Base-by-base conservation (phyloP, 1,140 invertebrate species). In the Drosophila bipectinata region DNA sequence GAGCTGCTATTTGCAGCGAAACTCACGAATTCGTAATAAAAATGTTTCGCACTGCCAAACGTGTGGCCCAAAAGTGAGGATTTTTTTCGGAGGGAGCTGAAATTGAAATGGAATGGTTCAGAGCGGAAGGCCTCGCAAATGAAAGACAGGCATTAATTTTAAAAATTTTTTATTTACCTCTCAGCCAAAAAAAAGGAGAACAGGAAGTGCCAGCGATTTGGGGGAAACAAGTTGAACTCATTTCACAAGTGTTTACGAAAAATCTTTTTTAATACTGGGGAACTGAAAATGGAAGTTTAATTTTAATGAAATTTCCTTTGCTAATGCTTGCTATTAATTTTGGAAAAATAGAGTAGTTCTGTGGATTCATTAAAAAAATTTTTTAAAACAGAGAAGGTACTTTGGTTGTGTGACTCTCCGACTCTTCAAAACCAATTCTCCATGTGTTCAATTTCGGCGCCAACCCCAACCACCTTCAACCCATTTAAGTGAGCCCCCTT, bases 1-100 rank as follows among this genome's bases (percentile, higher is more conserved):
- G 63, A 85, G 78, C 82, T 78, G 64, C 53, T 61, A 78, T 85
- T 78, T 81, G 51, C 57, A 58, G 66, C 69, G 54, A 78, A 85
- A 76, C 82, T 87, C 82, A 85, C 82, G 82, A 85, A 87, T 72
- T 81, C 64, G 82, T 85, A 78, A 85, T 85, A 85, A 85, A 85
- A 85, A 84, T 84, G 72, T 84, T 84, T 83, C 51, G 72, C 76
- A 72, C 61, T 79, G 66, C 37, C 71, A 67, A 83, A 87, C 82
- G 81, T 85, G 81, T 81, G 82, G 78, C 73, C 39, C 41, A 39
- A 69, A 69, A 81, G 62, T 75, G 61, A 59, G 49, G 28, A 58
- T 59, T 72, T 41, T 62, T 61, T 54, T 21, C 37, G 39, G 51
- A 41, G 49, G 41, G 51, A 57, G 51, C 32, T 12, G 44, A 68